Evolutionary conservation across 2,797 vertebrate species (phyloP).

Genomic region (Characodon lateralis): DNA sequence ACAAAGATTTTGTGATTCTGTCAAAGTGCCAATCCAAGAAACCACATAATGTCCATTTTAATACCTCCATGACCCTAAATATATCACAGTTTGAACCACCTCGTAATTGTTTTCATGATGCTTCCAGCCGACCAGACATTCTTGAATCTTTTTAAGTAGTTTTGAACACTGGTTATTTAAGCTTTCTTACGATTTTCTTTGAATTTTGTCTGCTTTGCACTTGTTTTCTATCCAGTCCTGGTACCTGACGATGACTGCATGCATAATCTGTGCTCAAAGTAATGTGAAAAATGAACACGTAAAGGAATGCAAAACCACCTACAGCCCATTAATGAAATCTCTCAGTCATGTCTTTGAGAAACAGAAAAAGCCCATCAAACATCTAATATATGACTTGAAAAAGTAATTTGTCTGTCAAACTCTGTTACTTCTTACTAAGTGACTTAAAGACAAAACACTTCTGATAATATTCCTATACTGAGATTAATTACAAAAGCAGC

Average conservation of each 20-base stretch:
- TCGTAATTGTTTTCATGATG: background rate
- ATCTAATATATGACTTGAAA: too few species aligned
- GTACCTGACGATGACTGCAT: background rate
- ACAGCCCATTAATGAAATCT: background rate
- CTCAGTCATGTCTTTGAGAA: too few species aligned
- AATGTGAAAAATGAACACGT: background rate
- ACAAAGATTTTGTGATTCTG: background rate
- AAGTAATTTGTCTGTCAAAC: too few species aligned
- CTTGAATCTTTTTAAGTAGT: too few species aligned
- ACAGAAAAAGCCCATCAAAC: too few species aligned
- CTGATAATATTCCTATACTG: too few species aligned
- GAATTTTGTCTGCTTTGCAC: background rate
- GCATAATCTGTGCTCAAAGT: background rate
- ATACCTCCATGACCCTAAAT: background rate
- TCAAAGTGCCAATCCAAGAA: background rate
- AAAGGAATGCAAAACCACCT: background rate
- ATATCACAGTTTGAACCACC: background rate
- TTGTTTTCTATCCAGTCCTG: background rate
- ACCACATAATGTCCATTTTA: too few species aligned
- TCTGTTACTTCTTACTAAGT: too few species aligned
- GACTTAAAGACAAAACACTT: too few species aligned
- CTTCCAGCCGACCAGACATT: too few species aligned
- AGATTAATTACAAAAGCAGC: too few species aligned
- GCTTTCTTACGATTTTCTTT: background rate
- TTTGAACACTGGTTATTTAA: too few species aligned